phyloP scores from a whole-genome alignment of 2,113 vertebrate species.

The Felis chaus region DNA sequence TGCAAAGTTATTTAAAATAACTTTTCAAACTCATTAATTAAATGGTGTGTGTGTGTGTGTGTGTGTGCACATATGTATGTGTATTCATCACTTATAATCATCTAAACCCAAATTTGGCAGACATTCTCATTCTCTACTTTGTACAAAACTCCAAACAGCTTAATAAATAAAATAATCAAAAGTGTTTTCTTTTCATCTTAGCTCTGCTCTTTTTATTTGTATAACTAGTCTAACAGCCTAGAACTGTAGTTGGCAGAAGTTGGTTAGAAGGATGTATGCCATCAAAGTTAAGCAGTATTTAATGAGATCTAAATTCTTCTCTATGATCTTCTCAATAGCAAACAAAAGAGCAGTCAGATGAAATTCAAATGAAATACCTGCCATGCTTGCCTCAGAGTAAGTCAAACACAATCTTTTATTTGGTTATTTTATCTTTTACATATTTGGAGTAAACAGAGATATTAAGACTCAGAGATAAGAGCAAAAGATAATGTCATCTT shows the following conservation, averaged over 20 bases:
- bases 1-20: not conserved
- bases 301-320: not conserved
- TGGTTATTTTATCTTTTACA: not conserved
- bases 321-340: not conserved
- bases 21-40: not conserved
- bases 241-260: not conserved
- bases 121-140: not conserved
- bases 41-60: not conserved
- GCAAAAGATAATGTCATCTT: not conserved
- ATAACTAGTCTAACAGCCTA: not conserved
- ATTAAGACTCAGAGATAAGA: not conserved
- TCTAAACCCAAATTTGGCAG: not conserved
- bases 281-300: not conserved
- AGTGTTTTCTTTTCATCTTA: not conserved
- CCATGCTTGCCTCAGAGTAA: not conserved
- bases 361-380: not conserved
- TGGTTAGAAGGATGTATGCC: not conserved
- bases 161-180: slow-evolving; percentile 2
- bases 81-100: not conserved
- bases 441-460: slow-evolving; percentile 8
- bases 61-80: not conserved
- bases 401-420: not conserved
- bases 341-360: slow-evolving; percentile 7
- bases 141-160: not conserved
- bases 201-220: not conserved